Evolutionary conservation across 1,140 invertebrate genomes (phyloP), one percentile per base, ranked within the genome.

Genomic region (Drosophila rhopaloa): DNA sequence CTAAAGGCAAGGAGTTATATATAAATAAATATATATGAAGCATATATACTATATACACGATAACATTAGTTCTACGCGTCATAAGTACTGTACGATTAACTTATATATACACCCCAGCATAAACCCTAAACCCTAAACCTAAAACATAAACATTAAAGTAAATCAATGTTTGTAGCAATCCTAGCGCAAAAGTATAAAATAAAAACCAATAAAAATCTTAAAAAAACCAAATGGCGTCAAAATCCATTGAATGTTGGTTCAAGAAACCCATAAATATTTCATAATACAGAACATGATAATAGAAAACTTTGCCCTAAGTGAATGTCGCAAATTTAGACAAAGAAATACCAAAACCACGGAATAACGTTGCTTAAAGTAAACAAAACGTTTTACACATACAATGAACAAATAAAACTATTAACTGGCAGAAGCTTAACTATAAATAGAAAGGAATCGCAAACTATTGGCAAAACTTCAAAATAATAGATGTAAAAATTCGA

Each of bases 21-120:
- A 58, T 58, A 50, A 77, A 65, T 46, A 77, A 79, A 55, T 90
- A 86, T 81, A 81, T 86, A 86, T 86, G 82, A 86, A 86, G 81
- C 83, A 86, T 88, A 89, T 88, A 83, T 86, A 82, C 73, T 75
- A 82, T 57, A 86, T 70, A 86, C 46, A 80, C 47, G 67, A 89
- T 89, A 90, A 89, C 68, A 67, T 76, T 81, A 90, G 85, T 63
- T 76, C 58, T 85, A 89, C 65, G 79, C 80, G 67, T 83, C 84
- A 89, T 88, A 89, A 88, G 78, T 83, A 83, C 78, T 80, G 65
- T 88, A 88, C 76, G 72, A 81, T 81, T 89, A 81, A 89, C 88
- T 84, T 89, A 86, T 86, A 82, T 61, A 78, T 51, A 81, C 50
- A 79, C 60, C 51, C 78, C 55, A 76, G 63, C 56, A 82, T 67